phyloP scores from a whole-genome alignment of 2,797 vertebrate genomes.

The Tadarida brasiliensis region DNA sequence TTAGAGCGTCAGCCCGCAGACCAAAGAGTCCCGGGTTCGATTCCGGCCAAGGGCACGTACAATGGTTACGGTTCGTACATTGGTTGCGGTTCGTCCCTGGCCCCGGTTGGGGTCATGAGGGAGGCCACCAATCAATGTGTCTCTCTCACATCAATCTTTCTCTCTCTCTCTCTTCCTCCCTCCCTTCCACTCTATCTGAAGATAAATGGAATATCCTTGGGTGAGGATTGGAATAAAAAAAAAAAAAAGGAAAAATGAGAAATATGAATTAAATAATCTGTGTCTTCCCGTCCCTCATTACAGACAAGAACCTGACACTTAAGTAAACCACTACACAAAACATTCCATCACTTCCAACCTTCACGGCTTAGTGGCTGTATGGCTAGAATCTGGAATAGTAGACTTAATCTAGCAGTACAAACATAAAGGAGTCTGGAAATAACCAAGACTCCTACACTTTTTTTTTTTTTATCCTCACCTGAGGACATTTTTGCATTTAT shows the following conservation, averaged over 20 bases:
- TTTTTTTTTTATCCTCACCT: not conserved
- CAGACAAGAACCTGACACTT: not conserved
- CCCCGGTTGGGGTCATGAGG: too few relatives aligned
- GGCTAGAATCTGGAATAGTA: not conserved
- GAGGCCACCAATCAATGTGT: too few relatives aligned
- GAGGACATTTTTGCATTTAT: too few relatives aligned
- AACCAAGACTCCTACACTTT: not conserved
- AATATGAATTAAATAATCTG: slow-evolving; percentile 12
- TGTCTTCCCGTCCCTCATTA: not conserved
- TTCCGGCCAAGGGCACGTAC: too few relatives aligned
- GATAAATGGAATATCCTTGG: too few relatives aligned
- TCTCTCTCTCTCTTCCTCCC: too few relatives aligned
- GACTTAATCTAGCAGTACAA: not conserved
- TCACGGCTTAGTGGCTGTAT: not conserved
- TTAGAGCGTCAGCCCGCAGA: too few relatives aligned
- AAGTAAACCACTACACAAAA: not conserved
- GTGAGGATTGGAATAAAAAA: not conserved
- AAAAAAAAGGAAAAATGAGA: slow-evolving; percentile 46
- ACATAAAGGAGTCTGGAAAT: not conserved
- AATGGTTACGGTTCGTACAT: too few relatives aligned
- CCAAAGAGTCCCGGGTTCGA: too few relatives aligned
- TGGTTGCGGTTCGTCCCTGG: too few relatives aligned
- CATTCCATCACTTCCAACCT: not conserved
- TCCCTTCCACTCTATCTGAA: too few relatives aligned
- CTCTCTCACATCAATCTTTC: too few relatives aligned